A percentile compares a stretch with the other conserved stretches of the same genome.
phyloP scores from a whole-genome alignment of 2,797 vertebrate species.

The Graptemys geographica region DNA sequence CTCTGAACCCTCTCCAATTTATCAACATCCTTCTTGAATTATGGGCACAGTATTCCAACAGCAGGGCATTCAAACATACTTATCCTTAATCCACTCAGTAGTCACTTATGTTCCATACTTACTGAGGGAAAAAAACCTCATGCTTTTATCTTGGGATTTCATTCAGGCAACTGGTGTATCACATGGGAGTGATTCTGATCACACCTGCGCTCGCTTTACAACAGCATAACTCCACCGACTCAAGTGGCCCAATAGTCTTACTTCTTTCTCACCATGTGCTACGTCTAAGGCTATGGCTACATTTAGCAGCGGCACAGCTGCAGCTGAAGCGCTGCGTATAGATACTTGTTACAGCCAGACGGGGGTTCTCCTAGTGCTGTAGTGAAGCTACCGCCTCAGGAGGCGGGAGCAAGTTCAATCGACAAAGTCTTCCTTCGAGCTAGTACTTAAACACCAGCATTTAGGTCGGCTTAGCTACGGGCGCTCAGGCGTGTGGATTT shows the following conservation, averaged over 20 bases:
- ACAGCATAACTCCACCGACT: constrained; percentile 4
- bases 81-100: background rate
- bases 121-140: background rate
- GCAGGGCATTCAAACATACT: background rate
- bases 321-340: no score
- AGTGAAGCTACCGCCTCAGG: background rate
- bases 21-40: background rate
- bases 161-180: background rate
- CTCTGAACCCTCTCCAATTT: background rate
- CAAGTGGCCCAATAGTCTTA: constrained; percentile 20
- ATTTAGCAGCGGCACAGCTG: no score
- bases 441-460: no score
- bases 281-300: no score
- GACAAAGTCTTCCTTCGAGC: background rate
- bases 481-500: background rate
- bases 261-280: constrained; percentile 31
- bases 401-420: background rate
- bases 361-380: background rate
- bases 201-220: background rate
- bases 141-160: background rate
- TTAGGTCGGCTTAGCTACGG: background rate
- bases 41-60: background rate
- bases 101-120: background rate
- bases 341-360: background rate
- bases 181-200: background rate